Percentiles rank a stretch among this genome's conserved stretches.
Evolutionary conservation across 2,888 invertebrate genomes (phyloP).

Genomic region (Parnassius orleans): DNA sequence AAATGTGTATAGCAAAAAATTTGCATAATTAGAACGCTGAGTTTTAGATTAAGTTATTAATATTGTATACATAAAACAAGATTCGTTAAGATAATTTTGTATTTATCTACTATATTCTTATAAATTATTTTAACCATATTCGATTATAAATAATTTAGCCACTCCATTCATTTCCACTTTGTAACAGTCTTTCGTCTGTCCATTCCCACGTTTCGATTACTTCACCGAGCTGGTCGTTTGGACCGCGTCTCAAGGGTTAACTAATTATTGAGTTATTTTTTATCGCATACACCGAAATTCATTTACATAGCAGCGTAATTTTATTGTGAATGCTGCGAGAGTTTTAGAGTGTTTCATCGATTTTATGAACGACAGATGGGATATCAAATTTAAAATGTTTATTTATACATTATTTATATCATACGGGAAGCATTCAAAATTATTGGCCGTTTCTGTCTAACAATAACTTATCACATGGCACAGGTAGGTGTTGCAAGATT

Average conservation of each 20-base stretch:
- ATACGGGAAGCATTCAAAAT: constrained; percentile 1
- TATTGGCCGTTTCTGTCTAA: constrained; percentile 5
- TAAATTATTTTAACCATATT: no score
- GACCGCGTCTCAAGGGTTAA: constrained; percentile 44
- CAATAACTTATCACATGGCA: constrained; percentile 4
- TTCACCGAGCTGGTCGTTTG: constrained; percentile 35
- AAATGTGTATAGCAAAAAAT: no score
- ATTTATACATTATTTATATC: not conserved
- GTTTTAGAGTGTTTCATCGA: not conserved
- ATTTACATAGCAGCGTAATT: constrained; percentile 40
- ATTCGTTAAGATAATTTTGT: no score
- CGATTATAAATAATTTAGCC: not conserved
- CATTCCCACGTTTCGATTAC: constrained; percentile 61
- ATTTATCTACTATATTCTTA: no score
- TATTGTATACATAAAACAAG: no score
- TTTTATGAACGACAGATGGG: constrained; percentile 14
- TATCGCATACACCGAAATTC: constrained; percentile 32
- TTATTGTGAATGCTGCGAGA: constrained; percentile 28
- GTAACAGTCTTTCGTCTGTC: constrained; percentile 41
- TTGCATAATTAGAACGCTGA: no score
- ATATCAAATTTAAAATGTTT: constrained; percentile 16
- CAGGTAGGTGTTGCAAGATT: constrained; percentile 1
- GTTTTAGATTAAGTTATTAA: no score
- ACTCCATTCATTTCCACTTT: constrained; percentile 33
- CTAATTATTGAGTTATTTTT: constrained; percentile 55